Base-by-base conservation (phyloP, 2,888 invertebrate species). In the Parapristionchus giblindavisi region DNA sequence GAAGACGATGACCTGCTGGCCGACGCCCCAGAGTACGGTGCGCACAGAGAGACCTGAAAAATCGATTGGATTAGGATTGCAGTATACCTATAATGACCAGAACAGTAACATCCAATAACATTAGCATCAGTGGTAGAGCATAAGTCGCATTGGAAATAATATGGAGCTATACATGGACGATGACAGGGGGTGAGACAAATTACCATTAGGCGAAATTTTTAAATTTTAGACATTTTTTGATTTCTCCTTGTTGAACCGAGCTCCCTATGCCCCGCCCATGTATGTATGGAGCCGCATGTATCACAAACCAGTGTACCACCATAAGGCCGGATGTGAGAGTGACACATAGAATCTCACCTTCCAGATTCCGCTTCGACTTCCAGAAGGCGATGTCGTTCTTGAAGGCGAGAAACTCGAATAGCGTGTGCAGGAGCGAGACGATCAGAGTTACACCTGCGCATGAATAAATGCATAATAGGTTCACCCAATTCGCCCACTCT, bases 371-470 rank as follows among this genome's bases (percentile, higher is more conserved):
- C 88, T 97, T 92, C 87, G 96, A 96, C 85, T 96, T 95, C 99
- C 99, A 99, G 89, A 99, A 99, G 89, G 99, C 98, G 86, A 99
- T 99, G 89, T 99, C 99, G 90, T 99, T 99, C 91, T 99, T 99
- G 89, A 99, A 99, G 60, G 99, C 99, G 75, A 99, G 91, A 83
- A 99, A 92, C 89, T 99, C 99, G 90, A 99, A 99, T 79, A 99
- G 92, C 77, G 96, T 97, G 90, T 99, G 99, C 32, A 99, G 91
- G 76, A 99, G 92, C 0, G 98, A 97, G 0, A 99, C 93, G 73
- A 92, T 91, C 77, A 97, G 92, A 2, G 99, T 99, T 74, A 97
- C 89, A 4, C 92, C 85, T 81, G 65, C 38, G 75, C 77, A 8
- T 24, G 34, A 34, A 2, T 27, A 24, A 36, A 6, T 24, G n/a